A percentile compares a stretch with the other conserved stretches of the same genome.
Conservation (phyloP, 2,797 vertebrate species). For the Pyrocephalus nanus region DNA sequence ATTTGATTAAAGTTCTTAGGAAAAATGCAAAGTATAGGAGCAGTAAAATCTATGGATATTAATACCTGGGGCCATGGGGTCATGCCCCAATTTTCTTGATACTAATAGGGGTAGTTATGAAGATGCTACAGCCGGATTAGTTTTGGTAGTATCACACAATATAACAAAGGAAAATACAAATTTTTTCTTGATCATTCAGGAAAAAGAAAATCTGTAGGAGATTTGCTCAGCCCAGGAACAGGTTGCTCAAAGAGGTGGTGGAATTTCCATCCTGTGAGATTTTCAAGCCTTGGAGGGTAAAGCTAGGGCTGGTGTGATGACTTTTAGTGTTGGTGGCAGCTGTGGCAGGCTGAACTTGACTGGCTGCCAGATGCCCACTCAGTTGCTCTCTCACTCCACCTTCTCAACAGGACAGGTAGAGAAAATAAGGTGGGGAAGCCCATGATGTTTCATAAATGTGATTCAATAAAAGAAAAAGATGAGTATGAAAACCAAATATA, state of each 20-base stretch:
- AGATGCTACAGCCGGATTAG: not conserved
- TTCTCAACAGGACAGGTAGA: not conserved
- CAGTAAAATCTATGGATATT: not conserved
- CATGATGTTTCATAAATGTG: not conserved
- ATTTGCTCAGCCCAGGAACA: not conserved
- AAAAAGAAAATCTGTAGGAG: not conserved
- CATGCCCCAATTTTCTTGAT: not conserved
- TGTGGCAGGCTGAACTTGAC: not conserved
- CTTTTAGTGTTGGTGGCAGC: not conserved
- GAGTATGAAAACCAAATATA: accelerated
- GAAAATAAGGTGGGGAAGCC: not conserved
- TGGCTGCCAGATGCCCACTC: not conserved
- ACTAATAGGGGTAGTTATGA: not conserved
- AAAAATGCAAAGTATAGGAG: not conserved
- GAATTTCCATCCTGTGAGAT: not conserved
- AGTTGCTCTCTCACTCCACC: not conserved
- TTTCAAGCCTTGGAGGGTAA: not conserved
- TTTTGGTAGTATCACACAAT: not conserved
- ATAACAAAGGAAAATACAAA: not conserved
- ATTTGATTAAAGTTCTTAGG: not conserved
- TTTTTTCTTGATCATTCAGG: not conserved
- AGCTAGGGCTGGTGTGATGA: not conserved
- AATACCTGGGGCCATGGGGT: not conserved
- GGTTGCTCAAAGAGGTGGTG: not conserved
- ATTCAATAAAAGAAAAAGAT: not conserved